Evolutionary conservation across 2,888 invertebrate species (phyloP).

Genomic region (Stenodema calcarata): DNA sequence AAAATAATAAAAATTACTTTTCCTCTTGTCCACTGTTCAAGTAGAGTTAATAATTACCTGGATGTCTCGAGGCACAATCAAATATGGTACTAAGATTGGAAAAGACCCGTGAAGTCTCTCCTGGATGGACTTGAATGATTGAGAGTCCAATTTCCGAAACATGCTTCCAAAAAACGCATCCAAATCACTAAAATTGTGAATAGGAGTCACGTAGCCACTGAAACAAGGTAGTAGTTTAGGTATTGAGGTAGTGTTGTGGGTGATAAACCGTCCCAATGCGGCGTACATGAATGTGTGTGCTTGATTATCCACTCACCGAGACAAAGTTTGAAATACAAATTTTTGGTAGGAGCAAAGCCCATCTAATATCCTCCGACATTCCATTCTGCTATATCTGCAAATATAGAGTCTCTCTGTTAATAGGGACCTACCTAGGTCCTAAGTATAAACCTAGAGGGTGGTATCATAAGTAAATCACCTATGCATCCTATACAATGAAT

Average conservation of each 20-base stretch:
- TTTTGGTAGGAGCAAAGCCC: slow-evolving; percentile 58
- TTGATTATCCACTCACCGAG: slow-evolving; percentile 53
- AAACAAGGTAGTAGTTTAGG: background rate
- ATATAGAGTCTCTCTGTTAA: background rate
- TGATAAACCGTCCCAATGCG: no score
- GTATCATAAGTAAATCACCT: no score
- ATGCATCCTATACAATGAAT: no score
- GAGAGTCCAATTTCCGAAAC: background rate
- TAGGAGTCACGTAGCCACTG: slow-evolving; percentile 30
- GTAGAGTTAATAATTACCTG: background rate
- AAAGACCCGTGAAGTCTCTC: slow-evolving; percentile 19
- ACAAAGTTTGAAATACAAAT: slow-evolving; percentile 67
- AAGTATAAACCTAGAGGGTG: no score
- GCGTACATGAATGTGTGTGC: background rate
- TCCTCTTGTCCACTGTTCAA: background rate
- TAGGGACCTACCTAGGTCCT: no score
- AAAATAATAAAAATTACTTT: background rate
- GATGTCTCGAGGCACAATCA: slow-evolving; percentile 29
- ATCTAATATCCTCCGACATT: background rate
- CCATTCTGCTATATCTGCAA: slow-evolving; percentile 7
- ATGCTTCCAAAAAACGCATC: slow-evolving; percentile 20
- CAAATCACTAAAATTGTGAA: slow-evolving; percentile 28
- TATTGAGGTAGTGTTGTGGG: no score
- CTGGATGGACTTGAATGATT: background rate
- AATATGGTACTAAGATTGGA: background rate